phyloP scores from a whole-genome alignment of 1,140 invertebrate species.

The Coenobita brevimanus region DNA sequence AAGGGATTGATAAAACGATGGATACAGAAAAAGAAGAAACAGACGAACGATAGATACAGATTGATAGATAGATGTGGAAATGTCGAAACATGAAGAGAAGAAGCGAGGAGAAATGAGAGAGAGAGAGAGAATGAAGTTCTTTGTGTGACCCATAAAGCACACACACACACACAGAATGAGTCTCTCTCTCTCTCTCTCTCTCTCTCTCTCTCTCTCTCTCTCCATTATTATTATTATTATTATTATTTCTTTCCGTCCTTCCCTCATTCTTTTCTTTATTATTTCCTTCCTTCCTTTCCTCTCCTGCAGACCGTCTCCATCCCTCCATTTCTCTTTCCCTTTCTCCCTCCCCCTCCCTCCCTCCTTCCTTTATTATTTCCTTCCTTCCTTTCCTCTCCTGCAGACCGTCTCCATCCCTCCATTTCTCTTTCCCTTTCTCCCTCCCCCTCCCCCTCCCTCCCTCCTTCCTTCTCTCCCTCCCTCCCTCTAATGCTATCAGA shows the following conservation, averaged over 20 bases:
- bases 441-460: slow-evolving; percentile 2
- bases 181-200: background rate
- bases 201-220: no score
- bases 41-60: background rate
- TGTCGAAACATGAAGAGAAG: background rate
- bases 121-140: background rate
- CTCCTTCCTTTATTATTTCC: background rate
- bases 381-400: background rate
- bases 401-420: background rate
- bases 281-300: background rate
- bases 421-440: background rate
- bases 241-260: background rate
- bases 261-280: background rate
- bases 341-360: slow-evolving; percentile 1
- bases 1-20: background rate
- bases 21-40: background rate
- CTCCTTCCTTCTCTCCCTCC: slow-evolving; percentile 1
- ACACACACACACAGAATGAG: no score
- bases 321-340: background rate
- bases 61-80: background rate
- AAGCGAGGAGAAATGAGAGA: background rate
- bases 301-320: background rate
- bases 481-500: background rate
- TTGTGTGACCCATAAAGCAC: background rate
- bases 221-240: background rate